phyloP scores from a whole-genome alignment of 2,797 vertebrate genomes.

The Orestias chungarensis region DNA sequence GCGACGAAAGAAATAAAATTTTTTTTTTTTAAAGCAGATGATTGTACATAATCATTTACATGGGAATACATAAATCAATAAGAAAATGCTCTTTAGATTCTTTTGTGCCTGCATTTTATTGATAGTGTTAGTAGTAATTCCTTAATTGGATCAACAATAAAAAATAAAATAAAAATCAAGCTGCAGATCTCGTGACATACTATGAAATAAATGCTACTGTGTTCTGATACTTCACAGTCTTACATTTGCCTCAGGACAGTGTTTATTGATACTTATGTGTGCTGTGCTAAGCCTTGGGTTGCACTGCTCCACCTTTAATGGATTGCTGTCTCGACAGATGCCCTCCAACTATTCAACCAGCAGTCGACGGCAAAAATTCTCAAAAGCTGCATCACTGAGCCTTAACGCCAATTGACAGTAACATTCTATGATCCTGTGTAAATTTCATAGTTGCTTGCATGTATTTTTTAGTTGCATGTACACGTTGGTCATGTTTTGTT shows the following conservation, averaged over 20 bases:
- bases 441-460: not conserved
- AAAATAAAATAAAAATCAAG: not conserved
- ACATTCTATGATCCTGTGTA: not conserved
- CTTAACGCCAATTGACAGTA: not conserved
- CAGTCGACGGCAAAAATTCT: not conserved
- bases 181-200: not conserved
- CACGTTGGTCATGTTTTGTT: not conserved
- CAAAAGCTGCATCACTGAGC: not conserved
- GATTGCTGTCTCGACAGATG: not conserved
- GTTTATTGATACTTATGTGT: not conserved
- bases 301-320: not conserved
- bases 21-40: too few species aligned
- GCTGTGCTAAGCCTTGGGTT: not conserved
- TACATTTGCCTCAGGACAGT: not conserved
- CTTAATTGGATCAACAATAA: not conserved
- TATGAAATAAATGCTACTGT: not conserved
- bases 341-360: not conserved
- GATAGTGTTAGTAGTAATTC: not conserved
- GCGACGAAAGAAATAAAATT: too few species aligned
- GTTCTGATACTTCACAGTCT: not conserved
- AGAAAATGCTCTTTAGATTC: too few species aligned
- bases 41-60: too few species aligned
- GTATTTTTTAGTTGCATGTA: not conserved
- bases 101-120: not conserved
- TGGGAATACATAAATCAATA: too few species aligned